Percentiles rank a stretch among this genome's conserved stretches.
Evolutionary conservation across 2,113 vertebrate genomes (phyloP).

Genomic region (Murina feae): DNA sequence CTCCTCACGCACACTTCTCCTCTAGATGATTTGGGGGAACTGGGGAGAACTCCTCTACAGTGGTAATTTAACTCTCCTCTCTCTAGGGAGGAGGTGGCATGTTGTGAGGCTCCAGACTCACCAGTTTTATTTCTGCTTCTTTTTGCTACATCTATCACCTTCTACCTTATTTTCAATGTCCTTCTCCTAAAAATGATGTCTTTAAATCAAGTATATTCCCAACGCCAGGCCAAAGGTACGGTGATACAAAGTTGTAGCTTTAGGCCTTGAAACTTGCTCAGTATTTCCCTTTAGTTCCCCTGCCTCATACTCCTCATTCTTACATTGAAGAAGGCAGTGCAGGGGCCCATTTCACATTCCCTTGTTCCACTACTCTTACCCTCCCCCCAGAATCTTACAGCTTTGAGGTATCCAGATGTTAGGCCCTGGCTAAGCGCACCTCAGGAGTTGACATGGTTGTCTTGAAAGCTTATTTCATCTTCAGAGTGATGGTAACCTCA

Average conservation of each 20-base stretch:
- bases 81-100: neutral
- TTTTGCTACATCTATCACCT: neutral
- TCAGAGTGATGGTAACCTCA: neutral
- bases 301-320: neutral
- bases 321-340: neutral
- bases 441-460: neutral
- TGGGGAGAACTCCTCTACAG: neutral
- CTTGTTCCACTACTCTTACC: neutral
- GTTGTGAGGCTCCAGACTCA: neutral
- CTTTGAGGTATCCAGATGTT: neutral
- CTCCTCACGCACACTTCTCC: neutral
- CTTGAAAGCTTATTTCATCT: slow-evolving; percentile 20
- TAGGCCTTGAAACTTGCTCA: neutral
- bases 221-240: neutral
- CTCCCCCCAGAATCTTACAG: neutral
- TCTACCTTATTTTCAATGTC: neutral
- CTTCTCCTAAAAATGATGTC: neutral
- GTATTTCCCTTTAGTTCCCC: neutral
- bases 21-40: neutral
- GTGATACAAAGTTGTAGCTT: neutral
- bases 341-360: neutral
- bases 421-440: neutral
- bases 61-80: neutral
- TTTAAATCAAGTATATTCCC: neutral
- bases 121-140: slow-evolving; percentile 21